Evolutionary conservation across 92 coral and sea anemone genomes (phyloP).

Genomic region (Paramuricea clavata): DNA sequence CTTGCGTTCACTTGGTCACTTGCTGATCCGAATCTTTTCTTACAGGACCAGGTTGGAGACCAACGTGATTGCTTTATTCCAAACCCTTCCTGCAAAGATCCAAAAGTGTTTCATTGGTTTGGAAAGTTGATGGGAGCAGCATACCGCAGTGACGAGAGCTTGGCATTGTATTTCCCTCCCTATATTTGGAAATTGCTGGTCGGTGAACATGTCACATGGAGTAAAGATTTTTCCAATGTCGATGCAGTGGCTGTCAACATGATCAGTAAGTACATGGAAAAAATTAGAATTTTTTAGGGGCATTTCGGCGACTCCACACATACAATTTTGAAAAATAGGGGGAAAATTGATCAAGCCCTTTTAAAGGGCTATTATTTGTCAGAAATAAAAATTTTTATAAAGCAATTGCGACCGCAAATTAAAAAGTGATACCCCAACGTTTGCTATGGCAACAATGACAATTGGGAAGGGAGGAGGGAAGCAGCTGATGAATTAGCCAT

Average conservation of each 20-base stretch:
- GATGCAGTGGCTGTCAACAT: conserved; percentile 87
- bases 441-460: too few relatives aligned
- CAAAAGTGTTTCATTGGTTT: conserved; percentile 77
- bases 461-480: too few relatives aligned
- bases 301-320: too few relatives aligned
- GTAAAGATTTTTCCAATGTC: conserved; percentile 82
- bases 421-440: too few relatives aligned
- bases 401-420: too few relatives aligned
- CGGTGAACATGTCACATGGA: conserved; percentile 99
- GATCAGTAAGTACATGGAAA: conserved; percentile 69
- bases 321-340: too few relatives aligned
- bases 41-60: conserved; percentile 88
- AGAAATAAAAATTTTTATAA: too few relatives aligned
- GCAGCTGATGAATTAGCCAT: too few relatives aligned
- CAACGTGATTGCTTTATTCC: conserved; percentile 89
- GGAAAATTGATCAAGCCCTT: too few relatives aligned
- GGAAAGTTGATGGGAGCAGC: conserved; percentile 94
- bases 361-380: too few relatives aligned
- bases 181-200: conserved; percentile 96
- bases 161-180: conserved; percentile 88
- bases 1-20: not conserved
- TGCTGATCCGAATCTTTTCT: not conserved
- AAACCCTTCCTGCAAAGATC: conserved; percentile 81
- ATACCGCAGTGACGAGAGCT: conserved; percentile 96
- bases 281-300: too few relatives aligned